Evolutionary conservation across 2,797 vertebrate genomes (phyloP).

Genomic region (Phrynocephalus vlangalii): DNA sequence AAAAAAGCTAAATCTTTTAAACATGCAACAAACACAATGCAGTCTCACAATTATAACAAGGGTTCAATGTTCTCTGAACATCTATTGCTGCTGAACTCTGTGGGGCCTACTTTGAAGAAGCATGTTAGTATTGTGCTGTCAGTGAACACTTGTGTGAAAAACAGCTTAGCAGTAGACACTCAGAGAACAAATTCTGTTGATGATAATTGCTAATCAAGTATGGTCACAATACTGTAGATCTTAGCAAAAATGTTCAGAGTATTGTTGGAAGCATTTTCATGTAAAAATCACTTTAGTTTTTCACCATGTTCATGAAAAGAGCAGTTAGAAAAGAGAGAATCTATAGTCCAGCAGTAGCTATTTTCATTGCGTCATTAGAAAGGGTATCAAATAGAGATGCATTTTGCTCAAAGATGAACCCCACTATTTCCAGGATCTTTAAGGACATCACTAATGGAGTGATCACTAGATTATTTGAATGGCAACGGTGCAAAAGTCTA

Average conservation of each 20-base stretch:
- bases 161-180: conserved; percentile 47
- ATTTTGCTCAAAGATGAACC: conserved; percentile 20
- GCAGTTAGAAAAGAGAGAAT: conserved; percentile 48
- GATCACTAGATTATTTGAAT: conserved; percentile 48
- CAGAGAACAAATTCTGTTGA: conserved; percentile 48
- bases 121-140: not conserved
- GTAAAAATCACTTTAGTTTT: conserved; percentile 36
- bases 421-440: not conserved
- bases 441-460: conserved; percentile 39
- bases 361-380: conserved; percentile 36
- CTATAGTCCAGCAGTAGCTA: conserved; percentile 29
- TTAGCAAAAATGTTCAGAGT: conserved; percentile 39
- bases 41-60: conserved; percentile 46
- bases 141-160: conserved; percentile 42
- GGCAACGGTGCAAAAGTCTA: conserved; percentile 20
- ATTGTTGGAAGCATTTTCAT: conserved; percentile 44
- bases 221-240: conserved; percentile 32
- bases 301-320: conserved; percentile 33
- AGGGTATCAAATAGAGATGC: not conserved
- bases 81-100: conserved; percentile 13
- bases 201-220: conserved; percentile 48
- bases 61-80: conserved; percentile 19
- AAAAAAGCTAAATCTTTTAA: conserved; percentile 21
- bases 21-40: not conserved
- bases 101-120: not conserved